Conservation (phyloP, 2,888 invertebrate genomes). For the Sipha maydis region DNA sequence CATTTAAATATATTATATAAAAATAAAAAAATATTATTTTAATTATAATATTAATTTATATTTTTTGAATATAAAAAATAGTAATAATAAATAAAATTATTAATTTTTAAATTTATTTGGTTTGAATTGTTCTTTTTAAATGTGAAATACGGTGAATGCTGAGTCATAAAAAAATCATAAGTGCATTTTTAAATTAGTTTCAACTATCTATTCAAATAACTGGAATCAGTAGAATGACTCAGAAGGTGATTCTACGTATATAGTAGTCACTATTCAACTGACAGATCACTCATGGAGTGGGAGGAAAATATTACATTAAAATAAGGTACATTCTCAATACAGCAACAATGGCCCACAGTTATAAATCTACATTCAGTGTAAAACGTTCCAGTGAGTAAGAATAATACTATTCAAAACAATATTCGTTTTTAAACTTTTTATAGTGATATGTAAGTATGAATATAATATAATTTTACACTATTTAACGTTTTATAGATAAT, state of each 20-base stretch:
- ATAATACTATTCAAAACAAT: neutral
- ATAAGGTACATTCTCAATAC: neutral
- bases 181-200: neutral
- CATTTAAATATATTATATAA: too few relatives aligned
- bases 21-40: too few relatives aligned
- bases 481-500: neutral
- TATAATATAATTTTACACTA: neutral
- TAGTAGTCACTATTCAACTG: neutral
- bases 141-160: neutral
- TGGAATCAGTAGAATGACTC: conserved; percentile 31
- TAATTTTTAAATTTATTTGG: neutral
- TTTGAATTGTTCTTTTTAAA: neutral
- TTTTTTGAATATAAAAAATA: neutral
- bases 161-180: conserved; percentile 25
- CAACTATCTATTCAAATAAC: neutral
- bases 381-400: neutral
- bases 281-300: conserved; percentile 11
- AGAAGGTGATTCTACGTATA: neutral
- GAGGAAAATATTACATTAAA: conserved; percentile 2
- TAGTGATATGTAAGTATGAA: neutral
- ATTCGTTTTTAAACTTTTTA: neutral
- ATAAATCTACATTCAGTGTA: neutral
- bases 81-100: neutral
- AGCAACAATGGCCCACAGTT: neutral
- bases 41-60: too few relatives aligned